Evolutionary conservation across 2,797 vertebrate species (phyloP), one percentile per base, ranked within the genome.

Genomic region (Hybognathus amarus): DNA sequence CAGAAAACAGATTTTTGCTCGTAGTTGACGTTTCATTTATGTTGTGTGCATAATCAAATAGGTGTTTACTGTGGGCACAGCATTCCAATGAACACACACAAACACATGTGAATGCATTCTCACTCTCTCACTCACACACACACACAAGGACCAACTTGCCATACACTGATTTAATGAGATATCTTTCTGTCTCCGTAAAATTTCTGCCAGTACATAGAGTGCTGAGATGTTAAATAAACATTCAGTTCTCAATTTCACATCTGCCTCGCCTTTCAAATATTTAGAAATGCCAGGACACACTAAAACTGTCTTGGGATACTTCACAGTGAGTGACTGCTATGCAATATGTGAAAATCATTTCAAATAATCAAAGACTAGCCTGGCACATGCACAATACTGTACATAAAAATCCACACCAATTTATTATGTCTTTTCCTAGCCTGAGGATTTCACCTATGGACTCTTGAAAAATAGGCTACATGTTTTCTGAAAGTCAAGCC

Each of bases 91-190:
- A 56, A 78, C 66, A 30, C 79, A 80, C 33, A 70, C 6, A 42
- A 38, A 67, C 47, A 67, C 63, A 45, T 71, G 22, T 50, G 20
- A 75, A 85, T 74, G 47, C 73, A 80, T 59, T 76, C 17, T 22
- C 59, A 40, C 17, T 1, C n/a, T 0, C 52, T 2, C n/a, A 0
- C 47, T 3, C 64, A 40, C 45, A 66, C 47, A 33, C 64, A 81
- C 50, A 38, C 45, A 80, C 69, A 74, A 78, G 67, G 50, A 64
- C 84, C 75, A 67, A 54, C 78, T 59, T 67, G 70, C 69, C 85
- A 88, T 84, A 77, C 79, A 82, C 69, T 45, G 81, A 86, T 82
- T 87, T 89, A 89, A 87, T 89, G 83, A 90, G 86, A 88, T 86
- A 88, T 85, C 85, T 86, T 85, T 84, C 79, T 79, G 77, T 79